A percentile compares a stretch with the other conserved stretches of the same genome.
phyloP scores from a whole-genome alignment of 2,113 vertebrate genomes.

The Chunga burmeisteri region DNA sequence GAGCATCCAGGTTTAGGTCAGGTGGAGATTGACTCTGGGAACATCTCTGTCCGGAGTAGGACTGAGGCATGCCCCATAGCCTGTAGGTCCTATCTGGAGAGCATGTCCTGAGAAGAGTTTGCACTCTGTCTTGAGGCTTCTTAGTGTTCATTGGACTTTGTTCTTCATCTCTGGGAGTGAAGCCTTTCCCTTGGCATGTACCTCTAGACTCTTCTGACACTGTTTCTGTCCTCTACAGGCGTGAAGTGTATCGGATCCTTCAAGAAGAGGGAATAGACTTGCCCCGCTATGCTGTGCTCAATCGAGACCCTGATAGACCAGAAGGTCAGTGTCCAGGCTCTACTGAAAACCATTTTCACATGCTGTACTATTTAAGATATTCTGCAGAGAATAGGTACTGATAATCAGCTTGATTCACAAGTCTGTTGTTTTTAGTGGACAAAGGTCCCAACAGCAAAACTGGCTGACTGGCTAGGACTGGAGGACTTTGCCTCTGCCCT shows the following conservation, averaged over 20 bases:
- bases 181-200: background rate
- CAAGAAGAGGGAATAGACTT: slow-evolving; percentile 97
- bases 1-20: background rate
- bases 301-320: slow-evolving; percentile 93
- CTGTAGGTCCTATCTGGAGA: background rate
- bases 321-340: slow-evolving; percentile 80
- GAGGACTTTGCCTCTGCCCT: background rate
- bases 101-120: background rate
- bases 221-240: slow-evolving; percentile 72
- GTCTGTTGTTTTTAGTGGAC: background rate
- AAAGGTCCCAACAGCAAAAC: background rate
- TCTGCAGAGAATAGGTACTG: background rate
- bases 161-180: background rate
- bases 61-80: background rate
- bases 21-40: background rate
- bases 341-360: background rate
- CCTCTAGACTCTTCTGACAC: background rate
- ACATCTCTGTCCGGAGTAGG: background rate
- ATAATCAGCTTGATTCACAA: background rate
- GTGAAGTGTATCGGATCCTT: slow-evolving; percentile 97
- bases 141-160: background rate
- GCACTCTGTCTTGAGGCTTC: background rate
- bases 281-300: slow-evolving; percentile 94
- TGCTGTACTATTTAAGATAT: background rate
- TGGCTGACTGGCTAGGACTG: background rate